These are phyloP conservation scores for Otolemur crassicaudatus DNA, from an alignment of 2,797 vertebrate species.

Conservation along the genomic window DNA sequence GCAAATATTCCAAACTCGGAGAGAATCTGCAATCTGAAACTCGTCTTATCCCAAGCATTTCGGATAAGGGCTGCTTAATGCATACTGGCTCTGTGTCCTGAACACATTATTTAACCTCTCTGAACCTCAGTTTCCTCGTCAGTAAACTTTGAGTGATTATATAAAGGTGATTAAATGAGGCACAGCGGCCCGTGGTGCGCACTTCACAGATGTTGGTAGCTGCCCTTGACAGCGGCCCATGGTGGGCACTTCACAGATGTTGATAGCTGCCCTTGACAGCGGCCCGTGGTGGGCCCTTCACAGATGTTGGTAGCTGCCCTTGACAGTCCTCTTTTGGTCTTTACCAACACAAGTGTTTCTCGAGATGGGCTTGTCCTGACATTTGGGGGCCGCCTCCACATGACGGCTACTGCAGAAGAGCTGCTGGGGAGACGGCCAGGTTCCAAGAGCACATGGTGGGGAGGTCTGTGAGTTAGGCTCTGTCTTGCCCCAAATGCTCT, in stretches of 20 bases:
- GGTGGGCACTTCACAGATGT: neutral
- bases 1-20: neutral
- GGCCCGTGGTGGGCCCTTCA: neutral
- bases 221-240: neutral
- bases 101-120: neutral
- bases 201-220: neutral
- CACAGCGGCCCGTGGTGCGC: neutral
- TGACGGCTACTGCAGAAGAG: neutral
- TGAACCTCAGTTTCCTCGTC: neutral
- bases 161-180: neutral
- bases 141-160: neutral
- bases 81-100: neutral
- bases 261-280: too few species aligned
- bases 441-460: constrained; percentile 62
- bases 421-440: constrained; percentile 10
- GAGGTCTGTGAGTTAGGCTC: constrained; percentile 49
- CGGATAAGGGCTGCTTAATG: neutral
- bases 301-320: neutral
- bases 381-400: neutral
- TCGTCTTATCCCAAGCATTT: neutral
- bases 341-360: constrained; percentile 56
- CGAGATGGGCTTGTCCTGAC: neutral
- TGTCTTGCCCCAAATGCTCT: constrained; percentile 75
- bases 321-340: constrained; percentile 32
- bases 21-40: neutral